Conservation (phyloP, 2,113 vertebrate species). For the Notarius lentiginosus region DNA sequence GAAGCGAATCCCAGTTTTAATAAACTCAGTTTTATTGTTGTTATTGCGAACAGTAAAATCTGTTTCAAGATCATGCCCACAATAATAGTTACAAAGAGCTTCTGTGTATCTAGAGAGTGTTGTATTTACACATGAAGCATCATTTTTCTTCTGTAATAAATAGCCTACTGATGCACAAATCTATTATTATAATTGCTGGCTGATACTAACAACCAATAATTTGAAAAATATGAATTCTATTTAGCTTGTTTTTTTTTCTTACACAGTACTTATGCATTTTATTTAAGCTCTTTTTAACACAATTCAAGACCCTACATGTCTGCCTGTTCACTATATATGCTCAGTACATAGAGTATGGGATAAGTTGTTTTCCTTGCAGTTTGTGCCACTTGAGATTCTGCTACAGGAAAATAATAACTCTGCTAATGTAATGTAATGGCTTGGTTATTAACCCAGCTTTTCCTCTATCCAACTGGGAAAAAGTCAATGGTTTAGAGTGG, state of each 20-base stretch:
- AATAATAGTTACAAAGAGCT: neutral
- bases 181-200: neutral
- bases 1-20: slow-evolving; percentile 8
- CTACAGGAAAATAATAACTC: neutral
- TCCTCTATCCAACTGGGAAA: neutral
- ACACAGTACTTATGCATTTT: neutral
- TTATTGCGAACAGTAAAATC: neutral
- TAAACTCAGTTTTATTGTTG: neutral
- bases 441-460: neutral
- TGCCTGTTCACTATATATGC: neutral
- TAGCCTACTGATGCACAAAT: neutral
- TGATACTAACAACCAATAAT: neutral
- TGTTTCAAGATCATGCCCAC: neutral
- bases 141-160: neutral
- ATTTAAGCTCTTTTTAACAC: neutral
- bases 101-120: neutral
- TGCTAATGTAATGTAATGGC: neutral
- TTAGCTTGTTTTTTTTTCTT: neutral
- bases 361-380: neutral
- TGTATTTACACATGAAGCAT: neutral
- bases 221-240: no score
- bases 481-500: no score
- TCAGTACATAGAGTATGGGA: neutral
- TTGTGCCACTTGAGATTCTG: neutral
- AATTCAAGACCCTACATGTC: neutral